Evolutionary conservation across 2,113 vertebrate species (phyloP), one percentile per base, ranked within the genome.

Genomic region (Taurulus bubalis): DNA sequence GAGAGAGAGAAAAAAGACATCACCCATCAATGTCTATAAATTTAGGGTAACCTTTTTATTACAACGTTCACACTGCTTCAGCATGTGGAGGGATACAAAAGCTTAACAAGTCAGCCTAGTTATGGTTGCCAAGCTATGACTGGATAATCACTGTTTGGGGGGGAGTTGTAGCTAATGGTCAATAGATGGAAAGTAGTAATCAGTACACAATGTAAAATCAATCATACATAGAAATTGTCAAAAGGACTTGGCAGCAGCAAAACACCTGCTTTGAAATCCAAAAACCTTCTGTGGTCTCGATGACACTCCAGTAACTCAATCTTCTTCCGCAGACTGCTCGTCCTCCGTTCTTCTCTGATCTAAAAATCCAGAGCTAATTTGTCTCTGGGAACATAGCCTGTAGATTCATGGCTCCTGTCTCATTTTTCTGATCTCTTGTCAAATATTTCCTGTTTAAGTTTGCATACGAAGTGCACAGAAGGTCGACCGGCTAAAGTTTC

Each of bases 381-480:
- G 14, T 15, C 72, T 79, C 59, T 49, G 77, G 77, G 65, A 85
- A 85, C n/a, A 58, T 2, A 72, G 34, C 49, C 68, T 62, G 45
- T 53, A 68, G 47, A 71, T 51, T 65, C 45, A 40, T 53, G 71
- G 45, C 76, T 38, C 66, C 49, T 9, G 24, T 30, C 65, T 81
- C 38, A 75, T 79, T 80, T 83, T 36, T 49, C 77, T 80, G 84
- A 81, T 79, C 83, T 79, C 58, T 38, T 78, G 72, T 89, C 80
- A 86, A 69, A 89, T 76, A 75, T 85, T 82, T 89, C 80, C 80
- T 89, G 76, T 90, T 77, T 74, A 64, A 80, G 58, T 84, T 84
- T 85, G 83, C 63, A 5, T 66, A 63, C 45, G 58, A 36, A 45
- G 59, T 56, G 12, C 11, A 62, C 47, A 77, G 70, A 70, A 73